Conservation (phyloP, 2,797 vertebrate genomes). For the Aeoliscus strigatus region DNA sequence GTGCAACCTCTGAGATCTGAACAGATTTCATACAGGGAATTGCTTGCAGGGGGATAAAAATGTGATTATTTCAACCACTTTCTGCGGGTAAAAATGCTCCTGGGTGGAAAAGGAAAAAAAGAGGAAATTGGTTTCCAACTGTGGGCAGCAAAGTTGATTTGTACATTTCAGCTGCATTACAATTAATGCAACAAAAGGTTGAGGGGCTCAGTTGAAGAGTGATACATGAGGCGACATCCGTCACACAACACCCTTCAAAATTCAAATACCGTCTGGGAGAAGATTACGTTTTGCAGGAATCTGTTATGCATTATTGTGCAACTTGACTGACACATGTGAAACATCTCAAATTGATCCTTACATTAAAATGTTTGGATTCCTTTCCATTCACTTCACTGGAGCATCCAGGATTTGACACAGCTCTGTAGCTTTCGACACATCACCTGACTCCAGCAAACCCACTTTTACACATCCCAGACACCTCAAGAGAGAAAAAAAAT, state of each 20-base stretch:
- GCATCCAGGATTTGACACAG: constrained; percentile 31
- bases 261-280: constrained; percentile 29
- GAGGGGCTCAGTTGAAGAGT: constrained; percentile 13
- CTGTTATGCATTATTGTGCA: constrained; percentile 16
- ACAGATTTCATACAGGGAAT: constrained; percentile 45
- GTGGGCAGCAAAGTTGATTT: constrained; percentile 26
- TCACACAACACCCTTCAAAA: constrained; percentile 27
- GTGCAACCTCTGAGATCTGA: constrained; percentile 62
- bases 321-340: constrained; percentile 25
- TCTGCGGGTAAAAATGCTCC: constrained; percentile 26
- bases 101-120: constrained; percentile 19
- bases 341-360: constrained; percentile 14
- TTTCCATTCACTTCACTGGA: constrained; percentile 14
- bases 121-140: constrained; percentile 14
- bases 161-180: constrained; percentile 22
- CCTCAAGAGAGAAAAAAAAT: constrained; percentile 22
- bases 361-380: constrained; percentile 27
- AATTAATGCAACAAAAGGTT: constrained; percentile 33
- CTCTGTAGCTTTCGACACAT: constrained; percentile 11
- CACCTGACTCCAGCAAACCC: constrained; percentile 12
- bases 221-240: constrained; percentile 14
- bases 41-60: constrained; percentile 35
- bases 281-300: constrained; percentile 28
- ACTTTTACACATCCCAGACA: constrained; percentile 7
- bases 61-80: constrained; percentile 56